Conservation (phyloP, 2,797 vertebrate genomes). For the Sardinella longiceps region DNA sequence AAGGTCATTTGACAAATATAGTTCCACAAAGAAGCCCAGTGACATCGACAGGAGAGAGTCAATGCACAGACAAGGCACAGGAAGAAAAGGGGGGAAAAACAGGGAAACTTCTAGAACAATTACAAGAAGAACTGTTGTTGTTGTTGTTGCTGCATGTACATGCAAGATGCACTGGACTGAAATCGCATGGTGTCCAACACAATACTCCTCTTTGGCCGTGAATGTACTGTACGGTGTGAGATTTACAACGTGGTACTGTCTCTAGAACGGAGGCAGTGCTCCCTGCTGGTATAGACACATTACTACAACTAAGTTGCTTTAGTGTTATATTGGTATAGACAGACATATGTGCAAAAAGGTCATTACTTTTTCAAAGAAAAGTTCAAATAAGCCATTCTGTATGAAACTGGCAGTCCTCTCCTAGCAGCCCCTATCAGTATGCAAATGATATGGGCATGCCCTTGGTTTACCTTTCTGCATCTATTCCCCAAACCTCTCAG, state of each 20-base stretch:
- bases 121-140: background rate
- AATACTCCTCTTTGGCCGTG: background rate
- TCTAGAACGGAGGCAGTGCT: constrained; percentile 31
- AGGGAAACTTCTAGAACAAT: background rate
- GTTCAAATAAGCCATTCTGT: constrained; percentile 29
- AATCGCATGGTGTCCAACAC: background rate
- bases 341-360: background rate
- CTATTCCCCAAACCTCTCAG: constrained; percentile 16
- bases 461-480: background rate
- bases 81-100: background rate
- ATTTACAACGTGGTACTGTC: background rate
- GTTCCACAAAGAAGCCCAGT: constrained; percentile 37
- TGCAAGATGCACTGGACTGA: background rate
- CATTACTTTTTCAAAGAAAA: background rate
- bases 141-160: background rate
- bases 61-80: background rate
- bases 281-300: constrained; percentile 43
- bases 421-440: constrained; percentile 35
- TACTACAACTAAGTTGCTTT: background rate
- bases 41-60: background rate
- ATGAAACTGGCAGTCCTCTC: constrained; percentile 4
- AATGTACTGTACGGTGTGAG: background rate
- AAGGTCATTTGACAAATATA: constrained; percentile 68
- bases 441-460: constrained; percentile 31
- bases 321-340: background rate